phyloP scores from a whole-genome alignment of 35 echinoderm and acorn worm species.

The Heliocidaris tuberculata region DNA sequence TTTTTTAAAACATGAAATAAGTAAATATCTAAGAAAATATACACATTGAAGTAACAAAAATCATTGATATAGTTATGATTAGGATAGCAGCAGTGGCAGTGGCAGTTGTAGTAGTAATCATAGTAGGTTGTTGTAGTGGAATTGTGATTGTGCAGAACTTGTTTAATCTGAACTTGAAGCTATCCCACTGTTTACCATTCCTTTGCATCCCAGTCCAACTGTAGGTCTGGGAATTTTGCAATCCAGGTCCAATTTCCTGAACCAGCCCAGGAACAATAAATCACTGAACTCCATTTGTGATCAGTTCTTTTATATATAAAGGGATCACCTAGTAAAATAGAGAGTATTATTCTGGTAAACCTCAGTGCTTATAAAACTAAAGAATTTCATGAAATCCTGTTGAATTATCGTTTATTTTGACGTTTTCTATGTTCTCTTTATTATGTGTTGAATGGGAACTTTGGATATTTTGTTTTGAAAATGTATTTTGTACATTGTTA shows the following conservation, averaged over 20 bases:
- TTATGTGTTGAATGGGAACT: too few relatives aligned
- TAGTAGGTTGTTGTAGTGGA: neutral
- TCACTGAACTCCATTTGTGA: neutral
- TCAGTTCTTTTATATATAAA: neutral
- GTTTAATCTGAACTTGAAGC: neutral
- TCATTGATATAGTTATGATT: neutral
- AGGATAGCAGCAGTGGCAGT: neutral
- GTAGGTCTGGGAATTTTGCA: neutral
- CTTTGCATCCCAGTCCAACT: neutral
- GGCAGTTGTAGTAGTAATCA: neutral
- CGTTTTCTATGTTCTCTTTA: too few relatives aligned
- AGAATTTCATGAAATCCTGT: neutral
- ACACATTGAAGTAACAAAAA: too few relatives aligned
- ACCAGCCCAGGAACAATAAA: neutral
- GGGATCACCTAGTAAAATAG: neutral
- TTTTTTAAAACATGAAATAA: too few relatives aligned
- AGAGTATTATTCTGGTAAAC: neutral
- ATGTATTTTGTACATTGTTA: too few relatives aligned
- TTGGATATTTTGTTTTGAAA: too few relatives aligned
- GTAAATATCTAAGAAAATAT: too few relatives aligned
- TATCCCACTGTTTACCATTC: neutral
- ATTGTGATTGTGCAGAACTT: neutral
- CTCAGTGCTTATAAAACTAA: too few relatives aligned
- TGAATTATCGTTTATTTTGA: neutral
- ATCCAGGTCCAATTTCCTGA: slow-evolving; percentile 24